Percentiles rank a stretch among this genome's conserved stretches.
Conservation (phyloP, 2,888 invertebrate genomes). For the Euclidia mi region DNA sequence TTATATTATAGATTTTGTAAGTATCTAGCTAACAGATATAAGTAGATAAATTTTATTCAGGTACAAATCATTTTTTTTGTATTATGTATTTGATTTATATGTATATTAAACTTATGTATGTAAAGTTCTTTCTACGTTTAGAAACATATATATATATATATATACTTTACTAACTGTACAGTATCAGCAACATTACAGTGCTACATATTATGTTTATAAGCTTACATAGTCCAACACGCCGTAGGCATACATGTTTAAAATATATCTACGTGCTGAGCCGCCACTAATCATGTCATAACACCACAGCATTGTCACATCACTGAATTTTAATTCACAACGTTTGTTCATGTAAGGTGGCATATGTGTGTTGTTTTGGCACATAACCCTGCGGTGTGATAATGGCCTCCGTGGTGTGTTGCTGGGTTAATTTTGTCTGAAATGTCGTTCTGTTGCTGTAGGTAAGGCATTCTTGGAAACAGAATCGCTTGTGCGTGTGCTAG, state of each 20-base stretch:
- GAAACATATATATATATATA: too few relatives aligned
- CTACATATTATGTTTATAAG: too few relatives aligned
- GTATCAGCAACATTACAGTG: too few relatives aligned
- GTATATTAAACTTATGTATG: too few relatives aligned
- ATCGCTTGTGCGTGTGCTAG: background rate
- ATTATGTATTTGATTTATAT: too few relatives aligned
- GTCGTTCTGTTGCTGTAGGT: slow-evolving; percentile 24
- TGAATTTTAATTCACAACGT: slow-evolving; percentile 42
- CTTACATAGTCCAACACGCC: too few relatives aligned
- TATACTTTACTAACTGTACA: too few relatives aligned
- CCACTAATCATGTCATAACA: slow-evolving; percentile 27
- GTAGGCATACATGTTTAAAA: background rate
- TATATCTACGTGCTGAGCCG: slow-evolving; percentile 3
- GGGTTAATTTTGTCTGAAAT: slow-evolving; percentile 55
- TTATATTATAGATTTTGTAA: too few relatives aligned
- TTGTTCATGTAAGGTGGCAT: slow-evolving; percentile 19
- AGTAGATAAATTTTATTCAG: too few relatives aligned
- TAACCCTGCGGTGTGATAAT: slow-evolving; percentile 59
- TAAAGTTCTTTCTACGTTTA: too few relatives aligned
- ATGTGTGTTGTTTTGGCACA: slow-evolving; percentile 39
- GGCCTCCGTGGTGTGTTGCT: slow-evolving; percentile 39
- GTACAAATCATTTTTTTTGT: too few relatives aligned
- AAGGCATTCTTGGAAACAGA: slow-evolving; percentile 13
- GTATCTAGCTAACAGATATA: too few relatives aligned
- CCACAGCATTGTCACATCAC: slow-evolving; percentile 28